phyloP scores from a whole-genome alignment of 2,113 vertebrate genomes.

The Hiodon tergisus region DNA sequence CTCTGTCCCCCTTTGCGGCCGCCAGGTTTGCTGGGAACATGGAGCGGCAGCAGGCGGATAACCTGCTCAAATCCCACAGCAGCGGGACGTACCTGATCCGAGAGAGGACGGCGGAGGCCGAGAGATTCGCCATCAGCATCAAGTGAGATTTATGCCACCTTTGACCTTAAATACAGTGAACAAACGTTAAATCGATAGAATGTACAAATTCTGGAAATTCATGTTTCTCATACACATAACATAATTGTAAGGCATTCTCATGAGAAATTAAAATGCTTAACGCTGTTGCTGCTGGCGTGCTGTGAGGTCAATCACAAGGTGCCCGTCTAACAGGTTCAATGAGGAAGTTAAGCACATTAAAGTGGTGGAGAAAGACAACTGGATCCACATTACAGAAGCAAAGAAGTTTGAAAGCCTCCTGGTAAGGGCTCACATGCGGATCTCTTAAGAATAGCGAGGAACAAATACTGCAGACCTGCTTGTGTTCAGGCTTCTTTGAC shows the following conservation, averaged over 20 bases:
- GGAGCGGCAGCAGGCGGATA: slow-evolving; percentile 94
- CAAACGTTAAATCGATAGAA: no score
- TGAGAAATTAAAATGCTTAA: background rate
- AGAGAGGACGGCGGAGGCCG: slow-evolving; percentile 88
- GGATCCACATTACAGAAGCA: slow-evolving; percentile 96
- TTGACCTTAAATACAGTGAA: no score
- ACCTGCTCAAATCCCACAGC: slow-evolving; percentile 83
- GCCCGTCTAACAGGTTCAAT: slow-evolving; percentile 72
- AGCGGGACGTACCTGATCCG: slow-evolving; percentile 94
- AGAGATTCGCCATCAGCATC: slow-evolving; percentile 96
- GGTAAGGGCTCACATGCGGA: slow-evolving; percentile 55
- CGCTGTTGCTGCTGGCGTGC: background rate
- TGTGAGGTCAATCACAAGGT: background rate
- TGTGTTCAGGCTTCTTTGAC: background rate
- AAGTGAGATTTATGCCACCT: slow-evolving; percentile 66
- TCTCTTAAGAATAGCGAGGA: no score
- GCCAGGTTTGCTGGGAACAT: slow-evolving; percentile 93
- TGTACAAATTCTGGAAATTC: no score
- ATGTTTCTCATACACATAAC: no score
- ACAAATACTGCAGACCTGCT: background rate
- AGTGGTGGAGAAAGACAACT: slow-evolving; percentile 93
- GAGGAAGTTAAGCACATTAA: slow-evolving; percentile 99
- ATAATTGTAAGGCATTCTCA: background rate
- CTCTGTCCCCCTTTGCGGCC: background rate
- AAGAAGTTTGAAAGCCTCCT: slow-evolving; percentile 95